Evolutionary conservation across 2,113 vertebrate species (phyloP), one percentile per base, ranked within the genome.

Genomic region (Camelus dromedarius): DNA sequence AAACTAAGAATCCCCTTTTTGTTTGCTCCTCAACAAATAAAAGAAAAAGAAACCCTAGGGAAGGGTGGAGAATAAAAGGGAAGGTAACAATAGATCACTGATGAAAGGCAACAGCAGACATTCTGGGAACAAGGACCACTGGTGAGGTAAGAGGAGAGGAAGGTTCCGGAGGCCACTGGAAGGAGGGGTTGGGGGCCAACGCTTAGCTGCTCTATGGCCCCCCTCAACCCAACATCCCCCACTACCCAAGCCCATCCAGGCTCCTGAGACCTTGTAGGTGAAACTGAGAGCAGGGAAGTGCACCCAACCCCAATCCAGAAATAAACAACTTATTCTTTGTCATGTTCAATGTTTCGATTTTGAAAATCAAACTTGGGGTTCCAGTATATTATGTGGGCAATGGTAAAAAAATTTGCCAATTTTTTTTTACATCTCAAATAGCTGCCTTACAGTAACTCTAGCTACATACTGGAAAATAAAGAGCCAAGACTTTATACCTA

Each of bases 21-120:
- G 28, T 48, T 67, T 70, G 32, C 79, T 93, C 69, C 93, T 95
- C 85, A 73, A 90, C 93, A 58, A 19, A 20, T 73, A 30, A 93
- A 95, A 96, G 50, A 69, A 83, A 58, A 69, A 77, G 76, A 77
- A 89, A 60, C 4, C 22, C 22, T 2, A 70, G 82, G 66, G 24
- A 72, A 80, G 24, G 46, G 32, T 8, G 28, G 58, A 58, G 52
- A 87, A 48, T 35, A 22, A 30, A 60, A 58, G 62, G 20, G 64
- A 66, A 90, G 67, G 50, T 70, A 94, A 92, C 69, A 93, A 90
- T 6, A 69, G 58, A 30, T 12, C 91, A n/a, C 19, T 98, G 75
- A 32, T 94, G 90, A 76, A 22, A 35, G 0, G 38, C 67, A 92
- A 72, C 9, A 64, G 66, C 52, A 88, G 81, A 54, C 46, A 85